Base-by-base conservation (phyloP, 2,113 vertebrate genomes). In the Cynoglossus semilaevis region DNA sequence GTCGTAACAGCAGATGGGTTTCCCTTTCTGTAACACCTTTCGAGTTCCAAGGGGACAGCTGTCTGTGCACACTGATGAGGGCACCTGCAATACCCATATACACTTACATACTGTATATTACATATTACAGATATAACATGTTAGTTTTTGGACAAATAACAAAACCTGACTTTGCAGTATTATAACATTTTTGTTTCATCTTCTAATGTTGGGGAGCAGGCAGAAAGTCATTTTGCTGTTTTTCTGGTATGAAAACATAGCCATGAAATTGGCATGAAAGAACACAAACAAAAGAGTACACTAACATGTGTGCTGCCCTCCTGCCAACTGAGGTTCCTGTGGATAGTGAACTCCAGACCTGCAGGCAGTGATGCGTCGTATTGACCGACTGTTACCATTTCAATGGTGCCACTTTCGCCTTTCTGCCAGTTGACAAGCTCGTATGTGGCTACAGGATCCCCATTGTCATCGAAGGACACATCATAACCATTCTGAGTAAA, bases 371-470 rank as follows among this genome's bases (percentile, higher is more conserved):
- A 83, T 5, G 82, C 80, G 61, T 91, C 82, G 19, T 89, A 90
- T 2, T 51, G 29, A 0, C 89, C 89, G 0, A 87, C 87, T 15
- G 76, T 81, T 19, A 87, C 71, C 53, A 87, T 49, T 35, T 86
- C 45, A 50, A 51, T 45, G 14, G 15, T 45, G 3, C 86, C 84
- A 34, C 38, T 55, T 12, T 60, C 8, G 48, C 7, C 62, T 55
- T 41, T 71, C 35, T 89, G 85, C 89, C 89, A 91, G 73, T 88
- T 91, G 15, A 90, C 75, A 45, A 88, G 60, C 37, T 90, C 87
- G 17, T 88, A 91, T 8, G 7, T 61, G 37, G 87, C 85, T 49
- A 82, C 67, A 38, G 87, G 87, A 34, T 91, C 89, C 0, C 88
- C 87, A 1, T 87, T 89, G 15, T 44, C 42, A 72, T 90, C 82